Evolutionary conservation across 2,797 vertebrate genomes (phyloP), one percentile per base, ranked within the genome.

Genomic region (Nannoperca australis): DNA sequence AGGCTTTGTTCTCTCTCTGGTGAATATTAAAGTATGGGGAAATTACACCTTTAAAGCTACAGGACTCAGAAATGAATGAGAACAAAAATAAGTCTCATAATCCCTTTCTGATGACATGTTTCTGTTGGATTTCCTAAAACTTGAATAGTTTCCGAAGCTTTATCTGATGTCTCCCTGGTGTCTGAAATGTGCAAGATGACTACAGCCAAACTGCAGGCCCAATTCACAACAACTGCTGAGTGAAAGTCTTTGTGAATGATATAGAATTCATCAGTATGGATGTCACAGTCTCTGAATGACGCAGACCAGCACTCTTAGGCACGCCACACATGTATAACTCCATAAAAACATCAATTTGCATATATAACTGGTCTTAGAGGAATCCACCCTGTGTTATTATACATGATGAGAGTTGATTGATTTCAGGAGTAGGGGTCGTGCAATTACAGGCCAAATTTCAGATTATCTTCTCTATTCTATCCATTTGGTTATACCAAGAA

Each of bases 281-380:
- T 76, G 80, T 78, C 75, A 84, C 76, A 83, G 32, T 71, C 65
- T 27, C 4, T 3, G 45, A 71, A 58, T 92, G 87, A 91, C 3
- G 69, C 73, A 89, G 79, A 70, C 32, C 49, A 40, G 32, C 50
- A 7, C 56, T 42, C 34, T 71, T 59, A 79, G 70, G 47, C 3
- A 7, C 2, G 22, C 50, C 8, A 58, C 67, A 65, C 68, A 82
- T 72, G 74, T 66, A 71, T 62, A 70, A 73, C 44, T 74, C 56
- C 69, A 87, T 71, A 76, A 91, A 83, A 88, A 70, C 1, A 22
- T n/a, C 70, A 51, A 88, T 92, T 90, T 89, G 60, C 77, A 91
- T 88, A 67, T 72, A 83, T 88, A 82, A 82, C 64, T 69, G 53
- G 61, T 66, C 62, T 63, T 78, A 24, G 63, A 80, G 79, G 70